Base-by-base conservation (phyloP, 2,888 invertebrate species). In the Agrochola lota region DNA sequence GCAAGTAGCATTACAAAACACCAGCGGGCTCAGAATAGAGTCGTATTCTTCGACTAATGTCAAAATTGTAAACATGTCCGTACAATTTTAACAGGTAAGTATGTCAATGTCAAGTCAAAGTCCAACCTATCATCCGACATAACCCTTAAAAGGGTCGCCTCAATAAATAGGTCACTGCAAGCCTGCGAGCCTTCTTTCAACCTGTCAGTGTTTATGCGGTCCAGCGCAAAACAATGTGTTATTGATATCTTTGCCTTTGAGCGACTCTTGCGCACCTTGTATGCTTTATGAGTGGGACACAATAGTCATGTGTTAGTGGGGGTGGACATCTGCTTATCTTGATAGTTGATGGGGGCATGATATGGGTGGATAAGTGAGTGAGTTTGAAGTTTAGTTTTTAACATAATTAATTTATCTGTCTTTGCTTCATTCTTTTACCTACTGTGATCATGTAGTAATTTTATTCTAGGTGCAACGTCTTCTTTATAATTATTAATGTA, bases 231-330 rank as follows among this genome's bases (percentile, higher is more conserved):
- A 74, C 71, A 77, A 85, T 82, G 64, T 46, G 78, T 78, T 74
- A 83, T 85, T 69, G 83, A 85, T 85, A 82, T 74, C 68, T 70
- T 74, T 70, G 64, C 35, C 69, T 71, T 30, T 66, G 71, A 71
- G 78, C 79, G 79, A 78, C 64, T 71, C 75, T 6, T 40, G 20
- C 59, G 78, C 83, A 86, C 84, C 86, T 85, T 84, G 86, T 75
- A 77, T 64, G 80, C 67, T 77, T 85, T 85, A 81, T 69, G 57
- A 35, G 35, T 55, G n/a, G 26, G 26, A n/a, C 26, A 52, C 67
- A 71, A 68, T 60, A 64, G 73, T 75, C 64, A 52, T n/a, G 49
- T n/a, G 40, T 40, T 12, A n/a, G 20, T 63, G 55, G 17, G n/a
- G 46, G 20, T 64, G 26, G 82, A 82, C 67, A 79, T 79, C 82